These are phyloP conservation scores for Anthonomus grandis DNA, from an alignment of 1,140 invertebrate genomes.

Conservation along the genomic window DNA sequence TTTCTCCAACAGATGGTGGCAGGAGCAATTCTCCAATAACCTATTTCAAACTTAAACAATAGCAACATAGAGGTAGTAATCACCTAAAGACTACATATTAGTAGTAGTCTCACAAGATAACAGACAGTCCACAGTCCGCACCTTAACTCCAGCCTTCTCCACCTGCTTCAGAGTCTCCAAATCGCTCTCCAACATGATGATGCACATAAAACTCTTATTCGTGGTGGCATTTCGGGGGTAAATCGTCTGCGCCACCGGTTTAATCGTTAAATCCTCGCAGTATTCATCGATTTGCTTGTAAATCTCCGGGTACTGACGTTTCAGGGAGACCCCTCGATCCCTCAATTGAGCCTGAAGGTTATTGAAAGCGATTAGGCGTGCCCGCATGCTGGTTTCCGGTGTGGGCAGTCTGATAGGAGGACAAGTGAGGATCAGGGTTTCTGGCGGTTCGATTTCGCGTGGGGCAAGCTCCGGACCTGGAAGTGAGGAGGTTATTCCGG, in stretches of 20 bases:
- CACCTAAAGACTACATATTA: conserved; percentile 17
- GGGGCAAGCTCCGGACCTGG: conserved; percentile 34
- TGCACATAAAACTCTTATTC: conserved; percentile 84
- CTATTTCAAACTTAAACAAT: too few species aligned
- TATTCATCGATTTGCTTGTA: conserved; percentile 77
- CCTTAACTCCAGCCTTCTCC: conserved; percentile 59
- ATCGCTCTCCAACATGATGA: conserved; percentile 85
- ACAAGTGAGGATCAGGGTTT: conserved; percentile 60
- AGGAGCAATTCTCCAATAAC: too few species aligned
- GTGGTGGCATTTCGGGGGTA: conserved; percentile 77
- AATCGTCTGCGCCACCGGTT: conserved; percentile 85
- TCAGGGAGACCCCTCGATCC: conserved; percentile 72
- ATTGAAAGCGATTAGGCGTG: conserved; percentile 74
- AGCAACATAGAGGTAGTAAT: too few species aligned
- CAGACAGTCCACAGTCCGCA: conserved; percentile 66
- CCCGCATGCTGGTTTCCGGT: conserved; percentile 62
- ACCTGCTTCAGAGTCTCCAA: conserved; percentile 62
- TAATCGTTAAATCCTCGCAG: conserved; percentile 73
- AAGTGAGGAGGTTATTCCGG: neutral
- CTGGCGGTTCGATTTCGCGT: conserved; percentile 47
- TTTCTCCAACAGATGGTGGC: too few species aligned
- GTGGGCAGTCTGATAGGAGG: conserved; percentile 58
- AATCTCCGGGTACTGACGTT: conserved; percentile 80
- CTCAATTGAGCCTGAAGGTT: conserved; percentile 79
- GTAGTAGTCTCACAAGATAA: conserved; percentile 37